Conservation (phyloP, 2,888 invertebrate species). For the Dicyrtomina minuta region DNA sequence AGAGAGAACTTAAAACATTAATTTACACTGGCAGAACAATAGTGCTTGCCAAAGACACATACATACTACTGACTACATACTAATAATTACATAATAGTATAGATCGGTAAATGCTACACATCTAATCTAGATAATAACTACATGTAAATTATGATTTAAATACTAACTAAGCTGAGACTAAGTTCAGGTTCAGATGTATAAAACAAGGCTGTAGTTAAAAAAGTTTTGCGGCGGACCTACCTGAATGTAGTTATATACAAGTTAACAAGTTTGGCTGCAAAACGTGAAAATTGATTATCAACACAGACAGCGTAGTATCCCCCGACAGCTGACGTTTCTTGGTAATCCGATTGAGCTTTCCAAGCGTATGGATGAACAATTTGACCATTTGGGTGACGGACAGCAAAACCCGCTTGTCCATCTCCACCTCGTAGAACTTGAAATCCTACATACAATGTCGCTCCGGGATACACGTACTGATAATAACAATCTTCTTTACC, state of each 20-base stretch:
- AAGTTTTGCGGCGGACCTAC: no score
- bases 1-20: no score
- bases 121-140: no score
- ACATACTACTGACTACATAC: no score
- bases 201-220: no score
- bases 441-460: conserved; percentile 61
- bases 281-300: conserved; percentile 89
- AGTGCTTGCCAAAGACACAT: no score
- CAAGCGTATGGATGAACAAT: conserved; percentile 88
- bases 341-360: conserved; percentile 85
- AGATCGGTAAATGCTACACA: no score
- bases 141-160: no score
- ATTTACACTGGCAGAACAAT: no score
- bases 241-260: conserved; percentile 85
- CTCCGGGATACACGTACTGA: conserved; percentile 88
- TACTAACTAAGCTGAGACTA: no score
- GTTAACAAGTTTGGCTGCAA: conserved; percentile 85
- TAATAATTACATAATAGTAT: no score
- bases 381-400: conserved; percentile 79
- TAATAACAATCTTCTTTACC: conserved; percentile 93
- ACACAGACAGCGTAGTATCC: conserved; percentile 90
- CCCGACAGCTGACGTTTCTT: conserved; percentile 75
- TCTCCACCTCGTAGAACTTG: conserved; percentile 90
- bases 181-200: no score
- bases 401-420: conserved; percentile 89